phyloP scores from a whole-genome alignment of 2,888 invertebrate species.

The Trachelus tabidus region DNA sequence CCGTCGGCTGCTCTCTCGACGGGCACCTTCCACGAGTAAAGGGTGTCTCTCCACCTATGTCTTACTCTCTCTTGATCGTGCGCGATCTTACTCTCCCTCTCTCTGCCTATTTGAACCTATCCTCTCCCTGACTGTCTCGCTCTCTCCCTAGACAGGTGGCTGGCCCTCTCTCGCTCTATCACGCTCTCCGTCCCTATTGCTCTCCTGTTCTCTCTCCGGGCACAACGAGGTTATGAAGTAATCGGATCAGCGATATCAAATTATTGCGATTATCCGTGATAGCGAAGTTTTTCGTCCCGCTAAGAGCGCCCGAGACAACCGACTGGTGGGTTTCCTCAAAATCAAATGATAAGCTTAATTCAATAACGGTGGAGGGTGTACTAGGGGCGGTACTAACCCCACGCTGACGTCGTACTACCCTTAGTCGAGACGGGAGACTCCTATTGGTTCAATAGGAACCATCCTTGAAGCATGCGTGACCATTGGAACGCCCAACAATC shows the following conservation, averaged over 20 bases:
- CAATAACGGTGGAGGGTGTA: constrained; percentile 59
- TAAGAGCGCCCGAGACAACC: constrained; percentile 64
- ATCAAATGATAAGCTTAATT: constrained; percentile 67
- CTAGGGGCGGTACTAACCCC: constrained; percentile 21
- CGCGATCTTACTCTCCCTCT: constrained; percentile 16
- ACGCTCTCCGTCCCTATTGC: constrained; percentile 15
- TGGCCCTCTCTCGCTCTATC: neutral
- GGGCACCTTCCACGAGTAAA: constrained; percentile 9
- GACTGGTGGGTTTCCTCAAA: constrained; percentile 65
- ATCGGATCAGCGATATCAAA: constrained; percentile 65
- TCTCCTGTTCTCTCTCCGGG: constrained; percentile 11
- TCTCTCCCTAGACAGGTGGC: neutral
- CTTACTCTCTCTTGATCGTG: constrained; percentile 11
- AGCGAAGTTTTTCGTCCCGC: constrained; percentile 63
- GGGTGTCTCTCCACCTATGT: neutral
- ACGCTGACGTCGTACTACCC: constrained; percentile 1
- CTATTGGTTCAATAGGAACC: neutral
- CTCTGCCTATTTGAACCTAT: neutral
- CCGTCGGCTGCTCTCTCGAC: constrained; percentile 9
- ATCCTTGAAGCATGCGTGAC: neutral
- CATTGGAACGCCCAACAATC: neutral
- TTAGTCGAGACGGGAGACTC: constrained; percentile 27
- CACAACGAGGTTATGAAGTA: constrained; percentile 52
- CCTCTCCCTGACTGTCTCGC: neutral
- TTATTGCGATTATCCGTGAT: constrained; percentile 64